phyloP scores from a whole-genome alignment of 2,113 vertebrate species.

The Passer montanus region DNA sequence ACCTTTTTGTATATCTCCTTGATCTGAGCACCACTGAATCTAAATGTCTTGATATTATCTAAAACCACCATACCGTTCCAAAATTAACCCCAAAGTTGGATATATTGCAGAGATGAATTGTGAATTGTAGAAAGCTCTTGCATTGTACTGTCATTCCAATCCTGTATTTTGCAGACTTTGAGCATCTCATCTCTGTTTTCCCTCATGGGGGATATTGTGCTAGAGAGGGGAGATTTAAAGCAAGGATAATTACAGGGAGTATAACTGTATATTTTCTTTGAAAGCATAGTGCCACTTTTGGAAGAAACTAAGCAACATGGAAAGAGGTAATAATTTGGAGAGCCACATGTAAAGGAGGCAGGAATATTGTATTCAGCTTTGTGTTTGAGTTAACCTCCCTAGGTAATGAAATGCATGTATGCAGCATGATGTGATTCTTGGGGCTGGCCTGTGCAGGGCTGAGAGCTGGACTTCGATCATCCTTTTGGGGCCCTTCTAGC shows the following conservation, averaged over 20 bases:
- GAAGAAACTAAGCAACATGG: not conserved
- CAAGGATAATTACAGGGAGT: not conserved
- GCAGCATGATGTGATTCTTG: not conserved
- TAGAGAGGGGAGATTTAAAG: not conserved
- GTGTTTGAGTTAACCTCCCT: not conserved
- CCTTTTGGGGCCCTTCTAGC: not conserved
- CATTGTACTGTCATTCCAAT: not conserved
- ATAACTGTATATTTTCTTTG: not conserved
- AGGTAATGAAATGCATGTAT: not conserved
- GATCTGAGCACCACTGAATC: not conserved
- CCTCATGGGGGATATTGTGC: not conserved
- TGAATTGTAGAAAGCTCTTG: not conserved
- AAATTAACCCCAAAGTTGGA: not conserved
- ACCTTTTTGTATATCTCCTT: not conserved
- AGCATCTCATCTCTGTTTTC: not conserved
- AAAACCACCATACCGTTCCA: not conserved
- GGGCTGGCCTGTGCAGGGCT: not conserved
- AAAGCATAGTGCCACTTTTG: not conserved
- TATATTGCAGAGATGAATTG: not conserved
- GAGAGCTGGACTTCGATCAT: rapidly evolving
- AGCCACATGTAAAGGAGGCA: not conserved
- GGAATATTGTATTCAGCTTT: not conserved
- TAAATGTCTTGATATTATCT: not conserved
- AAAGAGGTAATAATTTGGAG: not conserved
- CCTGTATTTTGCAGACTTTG: not conserved